Percentiles rank a stretch among this genome's conserved stretches.
phyloP scores from a whole-genome alignment of 2,113 vertebrate genomes.

The Nesogale talazaci region DNA sequence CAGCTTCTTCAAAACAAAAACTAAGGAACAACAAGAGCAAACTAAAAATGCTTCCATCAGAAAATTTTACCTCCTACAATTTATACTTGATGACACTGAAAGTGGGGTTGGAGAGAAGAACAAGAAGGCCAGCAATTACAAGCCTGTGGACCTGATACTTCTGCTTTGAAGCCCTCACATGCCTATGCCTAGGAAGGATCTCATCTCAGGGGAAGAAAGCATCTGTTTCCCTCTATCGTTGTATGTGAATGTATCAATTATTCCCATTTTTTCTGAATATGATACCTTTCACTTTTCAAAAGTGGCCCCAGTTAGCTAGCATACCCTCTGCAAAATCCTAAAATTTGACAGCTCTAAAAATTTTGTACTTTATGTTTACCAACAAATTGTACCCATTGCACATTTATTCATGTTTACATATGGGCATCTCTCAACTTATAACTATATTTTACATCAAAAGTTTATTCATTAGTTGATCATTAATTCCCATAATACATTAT shows the following conservation, averaged over 20 bases:
- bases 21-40: background rate
- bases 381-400: background rate
- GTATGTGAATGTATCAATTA: background rate
- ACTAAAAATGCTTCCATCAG: background rate
- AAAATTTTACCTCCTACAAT: background rate
- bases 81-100: background rate
- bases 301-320: background rate
- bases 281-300: background rate
- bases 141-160: background rate
- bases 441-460: conserved; percentile 27
- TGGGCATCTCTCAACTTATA: background rate
- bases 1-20: background rate
- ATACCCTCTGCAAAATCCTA: no score
- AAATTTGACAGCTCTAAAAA: no score
- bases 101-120: background rate
- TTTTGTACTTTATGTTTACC: background rate
- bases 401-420: background rate
- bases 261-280: background rate
- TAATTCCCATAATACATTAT: no score
- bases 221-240: background rate
- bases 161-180: background rate
- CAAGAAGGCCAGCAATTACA: background rate
- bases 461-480: background rate
- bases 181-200: background rate
- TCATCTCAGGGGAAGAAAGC: background rate